phyloP scores from a whole-genome alignment of 1,140 invertebrate genomes.

The Berghia stephanieae region DNA sequence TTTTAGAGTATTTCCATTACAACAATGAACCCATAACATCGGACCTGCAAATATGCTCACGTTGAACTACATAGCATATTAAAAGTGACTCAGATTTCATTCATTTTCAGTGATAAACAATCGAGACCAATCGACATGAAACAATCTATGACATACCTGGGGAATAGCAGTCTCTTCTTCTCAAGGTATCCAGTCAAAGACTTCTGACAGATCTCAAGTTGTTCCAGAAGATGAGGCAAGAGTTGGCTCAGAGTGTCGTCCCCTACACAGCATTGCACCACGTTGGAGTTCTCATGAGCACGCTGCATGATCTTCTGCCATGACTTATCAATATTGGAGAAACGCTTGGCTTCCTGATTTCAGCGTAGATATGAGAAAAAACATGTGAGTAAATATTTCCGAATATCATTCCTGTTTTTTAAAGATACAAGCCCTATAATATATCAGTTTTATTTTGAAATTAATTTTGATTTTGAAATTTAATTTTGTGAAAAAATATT shows the following conservation, averaged over 20 bases:
- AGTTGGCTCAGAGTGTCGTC: conserved; percentile 93
- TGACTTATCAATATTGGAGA: conserved; percentile 96
- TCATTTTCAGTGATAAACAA: no score
- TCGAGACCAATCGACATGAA: no score
- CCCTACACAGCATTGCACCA: conserved; percentile 94
- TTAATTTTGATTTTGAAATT: conserved; percentile 1
- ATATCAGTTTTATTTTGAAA: no score
- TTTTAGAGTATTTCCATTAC: no score
- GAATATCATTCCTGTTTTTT: background rate
- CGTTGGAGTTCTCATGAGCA: conserved; percentile 93
- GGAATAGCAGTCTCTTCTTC: conserved; percentile 95
- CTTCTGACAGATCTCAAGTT: conserved; percentile 96
- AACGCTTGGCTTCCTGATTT: conserved; percentile 71
- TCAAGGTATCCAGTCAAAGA: conserved; percentile 96
- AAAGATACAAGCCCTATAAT: background rate
- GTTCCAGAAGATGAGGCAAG: conserved; percentile 93
- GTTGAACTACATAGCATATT: no score
- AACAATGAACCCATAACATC: no score
- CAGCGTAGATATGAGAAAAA: background rate
- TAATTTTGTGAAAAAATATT: no score
- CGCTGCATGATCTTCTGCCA: conserved; percentile 99
- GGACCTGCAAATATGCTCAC: no score
- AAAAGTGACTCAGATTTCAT: no score
- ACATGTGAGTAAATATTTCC: no score
- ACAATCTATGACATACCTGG: no score